phyloP scores from a whole-genome alignment of 2,888 invertebrate species.

The Apotomis capreana region DNA sequence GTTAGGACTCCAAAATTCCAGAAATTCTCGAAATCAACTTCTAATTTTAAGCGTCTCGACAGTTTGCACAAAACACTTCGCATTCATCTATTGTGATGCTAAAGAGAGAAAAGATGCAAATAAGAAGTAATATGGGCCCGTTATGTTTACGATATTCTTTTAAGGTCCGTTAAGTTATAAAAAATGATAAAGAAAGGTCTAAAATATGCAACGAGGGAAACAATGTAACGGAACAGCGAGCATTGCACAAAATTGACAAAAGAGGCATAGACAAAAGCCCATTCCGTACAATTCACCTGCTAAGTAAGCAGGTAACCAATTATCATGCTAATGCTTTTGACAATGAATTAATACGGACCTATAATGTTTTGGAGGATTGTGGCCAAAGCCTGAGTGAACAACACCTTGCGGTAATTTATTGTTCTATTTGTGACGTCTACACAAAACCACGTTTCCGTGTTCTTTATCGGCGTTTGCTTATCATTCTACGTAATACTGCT shows the following conservation, averaged over 20 bases:
- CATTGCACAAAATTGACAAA: slow-evolving; percentile 72
- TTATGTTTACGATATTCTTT: slow-evolving; percentile 76
- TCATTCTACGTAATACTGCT: slow-evolving; percentile 71
- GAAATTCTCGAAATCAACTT: slow-evolving; percentile 47
- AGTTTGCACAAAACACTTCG: slow-evolving; percentile 53
- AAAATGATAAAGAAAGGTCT: slow-evolving; percentile 57
- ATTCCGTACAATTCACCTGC: slow-evolving; percentile 73
- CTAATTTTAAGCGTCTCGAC: slow-evolving; percentile 52
- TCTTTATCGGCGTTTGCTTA: slow-evolving; percentile 73
- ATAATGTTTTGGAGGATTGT: slow-evolving; percentile 78
- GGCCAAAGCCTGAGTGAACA: slow-evolving; percentile 71
- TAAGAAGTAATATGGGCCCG: slow-evolving; percentile 60
- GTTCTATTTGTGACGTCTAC: slow-evolving; percentile 65
- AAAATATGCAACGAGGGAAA: slow-evolving; percentile 60
- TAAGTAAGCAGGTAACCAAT: slow-evolving; percentile 76
- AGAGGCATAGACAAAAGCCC: slow-evolving; percentile 60
- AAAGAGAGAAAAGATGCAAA: slow-evolving; percentile 74
- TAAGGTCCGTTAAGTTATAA: slow-evolving; percentile 69
- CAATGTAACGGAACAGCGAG: slow-evolving; percentile 50
- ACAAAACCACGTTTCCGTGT: slow-evolving; percentile 81
- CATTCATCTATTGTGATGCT: slow-evolving; percentile 66
- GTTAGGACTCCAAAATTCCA: slow-evolving; percentile 54
- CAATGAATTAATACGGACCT: slow-evolving; percentile 67
- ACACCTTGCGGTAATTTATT: slow-evolving; percentile 81
- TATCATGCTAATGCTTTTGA: slow-evolving; percentile 76